Conservation (phyloP, 92 coral and sea anemone species). For the Meandrina meandrites region DNA sequence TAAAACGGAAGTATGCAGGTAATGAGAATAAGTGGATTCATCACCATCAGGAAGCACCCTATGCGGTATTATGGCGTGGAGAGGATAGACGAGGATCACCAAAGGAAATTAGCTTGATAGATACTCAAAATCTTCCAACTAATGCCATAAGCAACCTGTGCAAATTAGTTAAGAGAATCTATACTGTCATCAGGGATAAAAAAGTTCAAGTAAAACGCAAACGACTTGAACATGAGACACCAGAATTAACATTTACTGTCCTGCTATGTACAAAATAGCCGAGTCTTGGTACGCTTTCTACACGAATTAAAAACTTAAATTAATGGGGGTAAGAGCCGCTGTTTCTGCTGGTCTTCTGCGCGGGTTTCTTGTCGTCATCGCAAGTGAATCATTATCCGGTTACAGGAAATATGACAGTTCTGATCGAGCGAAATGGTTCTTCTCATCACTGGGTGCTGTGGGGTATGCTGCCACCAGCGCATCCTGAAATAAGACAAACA, state of each 20-base stretch:
- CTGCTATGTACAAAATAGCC: constrained; percentile 24
- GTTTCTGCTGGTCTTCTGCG: not conserved
- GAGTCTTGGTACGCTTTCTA: not conserved
- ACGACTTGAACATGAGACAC: not conserved
- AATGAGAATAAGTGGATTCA: not conserved
- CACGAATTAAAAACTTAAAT: constrained; percentile 15
- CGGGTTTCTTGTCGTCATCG: not conserved
- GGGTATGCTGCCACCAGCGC: constrained; percentile 96
- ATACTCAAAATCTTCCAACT: not conserved
- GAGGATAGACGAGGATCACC: too few relatives aligned
- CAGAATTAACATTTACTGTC: not conserved
- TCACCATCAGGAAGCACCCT: not conserved
- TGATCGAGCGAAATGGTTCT: constrained; percentile 79
- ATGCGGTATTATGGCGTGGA: too few relatives aligned
- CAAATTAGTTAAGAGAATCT: not conserved
- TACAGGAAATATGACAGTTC: constrained; percentile 85
- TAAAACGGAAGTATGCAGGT: not conserved
- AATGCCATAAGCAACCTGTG: not conserved
- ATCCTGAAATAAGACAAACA: constrained; percentile 68
- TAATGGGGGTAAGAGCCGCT: not conserved
- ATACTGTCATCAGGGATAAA: not conserved
- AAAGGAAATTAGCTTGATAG: not conserved
- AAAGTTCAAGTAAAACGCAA: not conserved
- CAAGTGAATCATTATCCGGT: not conserved
- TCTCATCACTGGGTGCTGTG: constrained; percentile 81